Evolutionary conservation across 2,888 invertebrate genomes (phyloP).

Genomic region (Ctena decussata): DNA sequence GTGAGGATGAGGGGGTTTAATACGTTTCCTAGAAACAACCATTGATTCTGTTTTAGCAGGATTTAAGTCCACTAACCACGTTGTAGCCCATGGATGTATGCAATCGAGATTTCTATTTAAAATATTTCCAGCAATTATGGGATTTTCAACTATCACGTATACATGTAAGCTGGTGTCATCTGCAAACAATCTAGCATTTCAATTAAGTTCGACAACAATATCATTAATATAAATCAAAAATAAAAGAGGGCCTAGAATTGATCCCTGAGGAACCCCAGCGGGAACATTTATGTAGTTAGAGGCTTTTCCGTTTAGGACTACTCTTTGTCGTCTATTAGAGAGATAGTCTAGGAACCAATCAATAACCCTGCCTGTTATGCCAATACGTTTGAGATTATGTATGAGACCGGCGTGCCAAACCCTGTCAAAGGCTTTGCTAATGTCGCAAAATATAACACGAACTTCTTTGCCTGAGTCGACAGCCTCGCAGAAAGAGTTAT

Average conservation of each 20-base stretch:
- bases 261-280: neutral
- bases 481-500: constrained; percentile 22
- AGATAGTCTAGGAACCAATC: neutral
- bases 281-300: neutral
- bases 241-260: neutral
- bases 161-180: neutral
- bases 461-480: constrained; percentile 41
- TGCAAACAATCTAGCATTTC: neutral
- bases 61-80: no score
- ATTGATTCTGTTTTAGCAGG: no score
- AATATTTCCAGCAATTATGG: no score
- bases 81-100: no score
- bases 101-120: no score
- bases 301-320: neutral
- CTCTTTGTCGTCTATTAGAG: neutral
- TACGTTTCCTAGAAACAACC: no score
- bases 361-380: neutral
- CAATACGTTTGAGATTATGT: neutral
- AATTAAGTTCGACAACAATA: neutral
- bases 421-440: constrained; percentile 53
- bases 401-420: constrained; percentile 37
- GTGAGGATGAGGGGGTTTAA: no score
- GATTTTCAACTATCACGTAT: no score
- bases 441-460: constrained; percentile 39
- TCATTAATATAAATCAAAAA: neutral